Conservation (phyloP, 2,797 vertebrate species). For the Lepilemur ruficaudatus region DNA sequence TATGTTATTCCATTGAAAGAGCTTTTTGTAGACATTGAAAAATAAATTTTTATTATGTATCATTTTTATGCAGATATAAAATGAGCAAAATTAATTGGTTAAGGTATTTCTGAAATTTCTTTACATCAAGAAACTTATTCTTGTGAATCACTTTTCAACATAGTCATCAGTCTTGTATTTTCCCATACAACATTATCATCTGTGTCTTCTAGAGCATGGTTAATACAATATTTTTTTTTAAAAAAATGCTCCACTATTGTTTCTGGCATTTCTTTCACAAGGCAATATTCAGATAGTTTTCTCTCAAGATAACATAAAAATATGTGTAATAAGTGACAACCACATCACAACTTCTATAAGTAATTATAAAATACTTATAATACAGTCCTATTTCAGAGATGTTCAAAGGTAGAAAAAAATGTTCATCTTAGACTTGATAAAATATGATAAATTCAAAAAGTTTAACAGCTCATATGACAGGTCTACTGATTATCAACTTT, state of each 20-base stretch:
- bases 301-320: neutral
- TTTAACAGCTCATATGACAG: neutral
- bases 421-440: conserved; percentile 8
- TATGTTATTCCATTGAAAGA: neutral
- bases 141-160: neutral
- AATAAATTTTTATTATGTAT: neutral
- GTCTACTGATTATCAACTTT: neutral
- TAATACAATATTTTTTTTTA: neutral
- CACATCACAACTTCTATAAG: neutral
- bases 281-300: neutral
- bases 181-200: neutral
- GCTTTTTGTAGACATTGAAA: neutral
- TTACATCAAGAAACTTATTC: neutral
- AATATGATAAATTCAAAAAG: neutral
- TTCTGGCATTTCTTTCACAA: neutral
- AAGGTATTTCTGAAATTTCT: neutral
- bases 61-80: neutral
- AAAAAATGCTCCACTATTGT: neutral
- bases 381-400: neutral
- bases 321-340: neutral
- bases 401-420: neutral
- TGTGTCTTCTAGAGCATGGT: neutral
- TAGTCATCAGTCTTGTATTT: neutral
- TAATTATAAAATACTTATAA: neutral
- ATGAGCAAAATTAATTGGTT: neutral